Evolutionary conservation across 2,888 invertebrate species (phyloP), one percentile per base, ranked within the genome.

Genomic region (Drosophila neotestacea): DNA sequence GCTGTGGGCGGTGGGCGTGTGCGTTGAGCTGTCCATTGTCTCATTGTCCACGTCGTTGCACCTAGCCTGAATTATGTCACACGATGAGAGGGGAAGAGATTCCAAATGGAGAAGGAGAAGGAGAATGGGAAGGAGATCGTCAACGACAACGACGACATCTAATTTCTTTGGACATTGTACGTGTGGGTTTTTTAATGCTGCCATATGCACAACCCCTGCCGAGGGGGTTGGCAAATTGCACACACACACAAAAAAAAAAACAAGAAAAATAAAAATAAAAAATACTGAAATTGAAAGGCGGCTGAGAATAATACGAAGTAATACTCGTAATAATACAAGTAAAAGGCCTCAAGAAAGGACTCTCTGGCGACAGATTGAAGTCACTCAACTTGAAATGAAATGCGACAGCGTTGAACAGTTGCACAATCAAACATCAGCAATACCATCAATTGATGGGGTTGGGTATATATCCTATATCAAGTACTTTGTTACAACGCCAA

Each of bases 341-440:
- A 69, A 79, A 83, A 68, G 85, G 81, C 81, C 83, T 86, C 85
- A 84, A 84, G 85, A 78, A 75, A 72, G 50, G 1, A 10, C 47
- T 71, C 77, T 76, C 73, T 71, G 87, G 90, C 83, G 91, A 91
- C 91, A 91, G 91, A 92, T 92, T 92, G 91, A 91, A 92, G 88
- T 91, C 91, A 91, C 87, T 92, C 91, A 89, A 90, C 88, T 91
- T 81, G 91, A 91, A 85, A 91, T 89, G 85, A 88, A 91, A 90
- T 88, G 90, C 90, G 91, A 92, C 92, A 91, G 79, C 71, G 63
- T 44, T 76, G 76, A 86, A 86, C 80, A 85, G 86, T 82, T 79
- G 74, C 81, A 86, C 86, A 88, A 88, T 88, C 81, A 83, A 85
- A 86, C 82, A 82, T 52, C 73, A 41, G 52, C 42, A 50, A 42